Base-by-base conservation (phyloP, 2,888 invertebrate species). In the Frankliniella fusca region DNA sequence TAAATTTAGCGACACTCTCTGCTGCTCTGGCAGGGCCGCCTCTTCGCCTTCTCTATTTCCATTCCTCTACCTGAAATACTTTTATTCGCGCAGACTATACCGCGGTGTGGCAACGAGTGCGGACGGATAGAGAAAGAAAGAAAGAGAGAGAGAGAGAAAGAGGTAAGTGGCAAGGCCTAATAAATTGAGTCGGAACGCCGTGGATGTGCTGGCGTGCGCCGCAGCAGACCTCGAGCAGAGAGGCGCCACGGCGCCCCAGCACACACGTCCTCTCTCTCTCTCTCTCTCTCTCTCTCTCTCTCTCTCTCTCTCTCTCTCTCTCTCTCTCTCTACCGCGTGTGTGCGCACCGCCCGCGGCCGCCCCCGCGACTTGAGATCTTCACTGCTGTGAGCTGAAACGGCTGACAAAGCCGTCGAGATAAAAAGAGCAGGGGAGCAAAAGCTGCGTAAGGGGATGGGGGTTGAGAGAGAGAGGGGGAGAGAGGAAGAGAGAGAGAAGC, bases 131-230 rank as follows among this genome's bases (percentile, higher is more conserved):
- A 54, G 54, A 54, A 8, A 54, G 54, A 54, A 8, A 70, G 70
- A 70, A 23, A 23, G 70, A 23, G 70, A 70, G 70, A 23, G 0
- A 70, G 70, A 20, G 70, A 65, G 65, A 18, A n/a, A n/a, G 65
- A 70, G 70, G 70, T 70, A 23, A 70, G 70, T 70, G 70, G 61
- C 61, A n/a, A 61, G 61, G 61, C n/a, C 61, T 61, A 61, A 61
- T 61, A 61, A 61, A 61, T 61, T 61, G 61, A 61, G 61, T 61
- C 61, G 61, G 61, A 18, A 61, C 11, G 61, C 61, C 18, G 61
- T 61, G 38, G 38, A 38, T 38, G 38, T 38, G 38, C 38, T 38
- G 61, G 18, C 15, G 61, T 61, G 61, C 61, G 38, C 38, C 38
- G 38, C 38, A 38, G 38, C 38, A 38, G 38, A 38, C 38, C 38